Conservation (phyloP, 2,113 vertebrate species). For the Colossoma macropomum region DNA sequence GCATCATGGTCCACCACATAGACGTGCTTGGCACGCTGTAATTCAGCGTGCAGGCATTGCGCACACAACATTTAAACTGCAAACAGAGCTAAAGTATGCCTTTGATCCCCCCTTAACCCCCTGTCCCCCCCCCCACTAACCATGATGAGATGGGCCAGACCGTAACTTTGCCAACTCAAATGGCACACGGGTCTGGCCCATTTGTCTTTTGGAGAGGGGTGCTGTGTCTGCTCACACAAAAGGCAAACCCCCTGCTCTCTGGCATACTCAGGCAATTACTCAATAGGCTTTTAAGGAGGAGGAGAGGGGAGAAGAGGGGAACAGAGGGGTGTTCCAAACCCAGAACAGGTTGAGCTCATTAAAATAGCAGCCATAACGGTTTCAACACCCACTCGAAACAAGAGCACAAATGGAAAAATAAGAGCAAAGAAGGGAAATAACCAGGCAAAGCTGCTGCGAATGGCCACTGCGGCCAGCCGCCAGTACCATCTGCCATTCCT, state of each 20-base stretch:
- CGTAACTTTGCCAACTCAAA: conserved; percentile 39
- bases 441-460: neutral
- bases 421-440: conserved; percentile 33
- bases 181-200: conserved; percentile 53
- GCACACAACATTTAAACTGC: conserved; percentile 24
- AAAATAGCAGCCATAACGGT: conserved; percentile 51
- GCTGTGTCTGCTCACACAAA: conserved; percentile 33
- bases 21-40: conserved; percentile 41
- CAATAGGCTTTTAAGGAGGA: conserved; percentile 27
- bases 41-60: conserved; percentile 33
- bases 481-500: neutral
- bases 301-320: neutral
- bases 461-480: neutral
- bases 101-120: conserved; percentile 37
- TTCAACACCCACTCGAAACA: conserved; percentile 58
- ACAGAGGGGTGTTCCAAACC: conserved; percentile 39
- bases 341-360: conserved; percentile 44
- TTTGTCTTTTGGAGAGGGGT: conserved; percentile 18
- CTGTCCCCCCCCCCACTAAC: neutral
- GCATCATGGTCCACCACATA: conserved; percentile 32
- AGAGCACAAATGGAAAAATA: conserved; percentile 58
- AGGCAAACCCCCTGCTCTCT: conserved; percentile 24
- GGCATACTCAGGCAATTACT: conserved; percentile 36
- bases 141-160: conserved; percentile 25
- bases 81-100: conserved; percentile 31